Percentiles rank a stretch among this genome's conserved stretches.
These are phyloP conservation scores for Lutjanus argentimaculatus DNA, from an alignment of 2,797 vertebrate genomes.

Conservation along the genomic window DNA sequence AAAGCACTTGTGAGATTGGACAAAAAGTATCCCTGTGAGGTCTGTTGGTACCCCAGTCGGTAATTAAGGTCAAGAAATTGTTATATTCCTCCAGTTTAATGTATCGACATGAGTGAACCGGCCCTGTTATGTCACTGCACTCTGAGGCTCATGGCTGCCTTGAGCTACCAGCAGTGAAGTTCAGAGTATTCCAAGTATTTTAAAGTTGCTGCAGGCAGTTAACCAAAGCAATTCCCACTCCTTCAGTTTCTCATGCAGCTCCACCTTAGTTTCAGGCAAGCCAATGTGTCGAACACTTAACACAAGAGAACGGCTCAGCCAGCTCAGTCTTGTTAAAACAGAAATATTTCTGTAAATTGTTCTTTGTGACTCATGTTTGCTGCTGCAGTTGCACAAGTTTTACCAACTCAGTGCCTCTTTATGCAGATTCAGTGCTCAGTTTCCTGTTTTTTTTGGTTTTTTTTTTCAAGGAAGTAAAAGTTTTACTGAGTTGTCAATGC, in stretches of 20 bases:
- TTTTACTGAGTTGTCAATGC: background rate
- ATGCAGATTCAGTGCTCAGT: background rate
- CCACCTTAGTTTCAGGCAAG: conserved; percentile 14
- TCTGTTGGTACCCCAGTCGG: no score
- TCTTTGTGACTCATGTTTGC: conserved; percentile 20
- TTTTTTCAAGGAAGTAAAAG: background rate
- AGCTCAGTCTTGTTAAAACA: conserved; percentile 56
- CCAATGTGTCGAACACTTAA: background rate
- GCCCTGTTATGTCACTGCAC: conserved; percentile 16
- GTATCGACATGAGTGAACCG: background rate
- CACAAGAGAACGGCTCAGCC: conserved; percentile 7
- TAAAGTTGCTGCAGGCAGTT: conserved; percentile 1
- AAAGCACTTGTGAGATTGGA: no score
- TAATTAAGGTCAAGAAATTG: no score
- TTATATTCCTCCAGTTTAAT: background rate
- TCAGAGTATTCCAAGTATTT: conserved; percentile 7
- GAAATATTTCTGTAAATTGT: conserved; percentile 33
- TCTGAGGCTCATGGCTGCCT: background rate
- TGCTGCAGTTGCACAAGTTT: background rate
- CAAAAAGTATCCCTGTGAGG: no score
- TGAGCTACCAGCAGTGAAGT: background rate
- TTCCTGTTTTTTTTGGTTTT: background rate
- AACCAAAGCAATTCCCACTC: background rate
- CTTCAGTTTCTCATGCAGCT: background rate
- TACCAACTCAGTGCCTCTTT: background rate